These are phyloP conservation scores for Tachysurus fulvidraco DNA, from an alignment of 2,113 vertebrate species.

Conservation along the genomic window DNA sequence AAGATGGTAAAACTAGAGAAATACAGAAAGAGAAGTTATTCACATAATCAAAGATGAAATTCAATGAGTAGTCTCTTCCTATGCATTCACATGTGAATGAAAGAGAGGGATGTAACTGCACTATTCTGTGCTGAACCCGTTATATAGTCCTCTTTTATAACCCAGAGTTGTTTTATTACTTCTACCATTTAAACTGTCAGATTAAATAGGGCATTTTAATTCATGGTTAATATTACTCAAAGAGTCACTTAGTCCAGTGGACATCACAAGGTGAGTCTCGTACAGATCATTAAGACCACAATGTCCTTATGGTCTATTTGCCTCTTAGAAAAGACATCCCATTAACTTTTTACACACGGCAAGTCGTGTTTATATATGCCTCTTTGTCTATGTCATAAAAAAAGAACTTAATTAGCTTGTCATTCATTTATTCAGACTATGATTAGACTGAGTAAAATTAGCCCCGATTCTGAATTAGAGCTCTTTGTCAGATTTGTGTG, in stretches of 20 bases:
- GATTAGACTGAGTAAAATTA: not conserved
- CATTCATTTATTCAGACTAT: not conserved
- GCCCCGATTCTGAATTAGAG: not conserved
- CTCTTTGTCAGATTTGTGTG: not conserved
- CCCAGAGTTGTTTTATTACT: not conserved
- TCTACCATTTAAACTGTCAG: not conserved
- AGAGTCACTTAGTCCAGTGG: not conserved
- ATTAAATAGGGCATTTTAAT: constrained; percentile 23
- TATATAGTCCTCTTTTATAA: not conserved
- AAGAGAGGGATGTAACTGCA: not conserved
- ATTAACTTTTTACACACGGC: constrained; percentile 67
- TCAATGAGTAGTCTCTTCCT: not conserved
- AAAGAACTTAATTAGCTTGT: not conserved
- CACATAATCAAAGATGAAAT: not conserved
- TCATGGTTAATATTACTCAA: not conserved
- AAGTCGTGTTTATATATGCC: constrained; percentile 51
- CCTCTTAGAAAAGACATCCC: constrained; percentile 45
- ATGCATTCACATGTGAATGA: not conserved
- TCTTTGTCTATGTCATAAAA: not conserved
- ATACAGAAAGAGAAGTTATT: not conserved
- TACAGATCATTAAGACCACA: constrained; percentile 16
- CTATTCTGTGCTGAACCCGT: not conserved
- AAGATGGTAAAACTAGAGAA: not conserved
- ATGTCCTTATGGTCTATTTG: constrained; percentile 26
- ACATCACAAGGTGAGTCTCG: not conserved